Base-by-base conservation (phyloP, 1,140 invertebrate genomes). In the Sinonovacula constricta region DNA sequence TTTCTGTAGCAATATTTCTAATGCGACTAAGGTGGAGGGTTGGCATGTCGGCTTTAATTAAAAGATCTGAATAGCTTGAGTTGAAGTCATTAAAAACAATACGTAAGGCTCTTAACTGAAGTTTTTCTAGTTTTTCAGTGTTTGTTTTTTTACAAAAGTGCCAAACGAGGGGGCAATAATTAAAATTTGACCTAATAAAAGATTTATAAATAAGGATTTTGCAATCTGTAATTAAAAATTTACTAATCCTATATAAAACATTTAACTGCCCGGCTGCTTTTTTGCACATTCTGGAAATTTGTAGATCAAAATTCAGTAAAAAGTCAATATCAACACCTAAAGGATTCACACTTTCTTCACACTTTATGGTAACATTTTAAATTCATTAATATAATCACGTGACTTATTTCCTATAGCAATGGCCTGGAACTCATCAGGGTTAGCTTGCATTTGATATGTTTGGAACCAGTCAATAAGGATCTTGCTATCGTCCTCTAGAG, bases 341-440 rank as follows among this genome's bases (percentile, higher is more conserved):
- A 10, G 75, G 60, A 60, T 79, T 79, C 30, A 79, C 70, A 51
- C 59, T 54, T 14, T 82, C 56, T 15, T 82, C 76, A 79, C 53
- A 72, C 51, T 2, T 26, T 24, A 81, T 71, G 30, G 26, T 39
- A 45, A 26, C 24, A 68, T 22, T 22, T 67, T 54, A 39, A 81
- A 78, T 3, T 5, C 22, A 49, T 7, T 24, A 28, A 57, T 72
- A 5, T 78, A 33, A n/a, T 67, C 30, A 39, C 62, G 4, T 30
- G 60, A 67, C 39, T 60, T 74, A 0, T 54, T 53, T 1, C 62
- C 69, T 26, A 81, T 54, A 15, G 62, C 49, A 26, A 72, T 60
- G 3, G 74, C 72, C 34, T 77, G 80, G 26, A 78, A 81, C 57
- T 78, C 78, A 14, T 81, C 74, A 14, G 67, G 80, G 36, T 81